These are phyloP conservation scores for Cephus spinipes DNA, from an alignment of 2,888 invertebrate genomes.

Conservation along the genomic window DNA sequence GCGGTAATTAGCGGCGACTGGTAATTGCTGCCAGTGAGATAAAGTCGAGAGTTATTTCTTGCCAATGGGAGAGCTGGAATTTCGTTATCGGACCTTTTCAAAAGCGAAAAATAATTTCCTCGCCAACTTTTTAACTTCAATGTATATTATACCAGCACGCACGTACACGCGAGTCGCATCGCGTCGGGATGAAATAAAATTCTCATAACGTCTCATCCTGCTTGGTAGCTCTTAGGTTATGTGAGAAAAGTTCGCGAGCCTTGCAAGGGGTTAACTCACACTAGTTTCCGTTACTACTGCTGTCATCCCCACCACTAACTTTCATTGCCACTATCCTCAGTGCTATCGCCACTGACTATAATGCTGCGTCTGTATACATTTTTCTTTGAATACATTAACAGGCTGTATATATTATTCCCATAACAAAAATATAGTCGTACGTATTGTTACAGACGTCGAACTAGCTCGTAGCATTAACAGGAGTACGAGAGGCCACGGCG, in stretches of 20 bases:
- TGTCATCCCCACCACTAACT: neutral
- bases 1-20: neutral
- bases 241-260: neutral
- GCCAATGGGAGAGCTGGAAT: neutral
- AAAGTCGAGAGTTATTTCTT: neutral
- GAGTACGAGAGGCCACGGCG: slow-evolving; percentile 30
- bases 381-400: neutral
- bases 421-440: slow-evolving; percentile 9
- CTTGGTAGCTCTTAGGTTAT: neutral
- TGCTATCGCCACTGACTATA: neutral
- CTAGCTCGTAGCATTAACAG: neutral
- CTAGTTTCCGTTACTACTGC: neutral
- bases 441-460: neutral
- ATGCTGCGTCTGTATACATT: neutral
- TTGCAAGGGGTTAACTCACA: neutral
- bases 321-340: neutral
- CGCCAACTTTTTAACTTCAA: neutral
- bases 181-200: neutral
- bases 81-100: neutral
- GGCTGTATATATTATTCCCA: neutral
- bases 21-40: neutral
- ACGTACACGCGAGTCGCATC: neutral
- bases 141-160: neutral
- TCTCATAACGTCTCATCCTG: neutral
- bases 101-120: slow-evolving; percentile 1